phyloP scores from a whole-genome alignment of 2,888 invertebrate species.

The Drosophila seclusa region DNA sequence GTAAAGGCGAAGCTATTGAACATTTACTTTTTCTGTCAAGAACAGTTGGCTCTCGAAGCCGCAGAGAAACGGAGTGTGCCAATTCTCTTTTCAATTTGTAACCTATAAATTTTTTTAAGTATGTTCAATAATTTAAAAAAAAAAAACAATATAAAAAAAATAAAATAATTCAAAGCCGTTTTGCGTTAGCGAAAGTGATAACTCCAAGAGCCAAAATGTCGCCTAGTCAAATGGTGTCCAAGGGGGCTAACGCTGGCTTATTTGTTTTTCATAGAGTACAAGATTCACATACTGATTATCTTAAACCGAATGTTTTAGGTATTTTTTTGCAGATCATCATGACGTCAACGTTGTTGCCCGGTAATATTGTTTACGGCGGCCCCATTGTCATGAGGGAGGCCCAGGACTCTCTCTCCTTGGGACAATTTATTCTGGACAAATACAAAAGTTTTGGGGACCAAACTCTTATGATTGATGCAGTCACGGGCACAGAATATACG shows the following conservation, averaged over 20 bases:
- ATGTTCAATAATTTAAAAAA: background rate
- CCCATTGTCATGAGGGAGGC: conserved; percentile 63
- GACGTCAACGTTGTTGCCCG: conserved; percentile 77
- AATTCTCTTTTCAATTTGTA: conserved; percentile 29
- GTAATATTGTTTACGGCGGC: conserved; percentile 83
- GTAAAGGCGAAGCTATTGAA: conserved; percentile 16
- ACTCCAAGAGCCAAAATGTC: conserved; percentile 7
- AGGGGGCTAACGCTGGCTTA: conserved; percentile 31
- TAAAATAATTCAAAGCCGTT: conserved; percentile 3
- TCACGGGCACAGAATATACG: conserved; percentile 73
- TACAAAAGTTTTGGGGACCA: conserved; percentile 86
- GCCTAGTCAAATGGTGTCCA: background rate
- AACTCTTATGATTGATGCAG: conserved; percentile 85
- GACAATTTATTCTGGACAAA: conserved; percentile 86
- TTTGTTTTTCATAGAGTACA: conserved; percentile 42
- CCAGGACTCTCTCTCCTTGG: conserved; percentile 83
- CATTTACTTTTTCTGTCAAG: conserved; percentile 15
- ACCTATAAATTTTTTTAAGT: conserved; percentile 26
- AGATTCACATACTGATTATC: conserved; percentile 15
- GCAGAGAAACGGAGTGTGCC: conserved; percentile 36
- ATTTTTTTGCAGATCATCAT: conserved; percentile 44
- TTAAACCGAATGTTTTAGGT: conserved; percentile 2
- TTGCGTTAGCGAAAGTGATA: background rate
- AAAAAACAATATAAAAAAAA: conserved; percentile 1
- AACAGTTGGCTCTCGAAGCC: conserved; percentile 56